These are phyloP conservation scores for Cynodonichthys magdalenae DNA, from an alignment of 2,797 vertebrate genomes.

Conservation along the genomic window DNA sequence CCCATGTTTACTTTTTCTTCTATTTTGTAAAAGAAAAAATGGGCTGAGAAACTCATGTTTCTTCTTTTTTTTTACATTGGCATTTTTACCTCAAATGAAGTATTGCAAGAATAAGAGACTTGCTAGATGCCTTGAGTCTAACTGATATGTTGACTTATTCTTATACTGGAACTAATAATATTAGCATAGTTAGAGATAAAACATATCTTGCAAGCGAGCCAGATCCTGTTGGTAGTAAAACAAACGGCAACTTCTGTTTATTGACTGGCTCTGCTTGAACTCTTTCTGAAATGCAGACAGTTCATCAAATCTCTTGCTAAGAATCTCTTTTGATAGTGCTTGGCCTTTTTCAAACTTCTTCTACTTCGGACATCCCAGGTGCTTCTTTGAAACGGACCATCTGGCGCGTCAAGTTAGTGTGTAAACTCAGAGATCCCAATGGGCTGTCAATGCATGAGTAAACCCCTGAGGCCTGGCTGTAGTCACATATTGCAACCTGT, in stretches of 20 bases:
- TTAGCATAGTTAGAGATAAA: background rate
- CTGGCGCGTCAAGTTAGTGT: conserved; percentile 16
- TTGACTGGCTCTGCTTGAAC: background rate
- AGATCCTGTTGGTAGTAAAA: background rate
- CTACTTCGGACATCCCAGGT: conserved; percentile 9
- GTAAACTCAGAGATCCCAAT: conserved; percentile 9
- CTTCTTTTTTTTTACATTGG: too few relatives aligned
- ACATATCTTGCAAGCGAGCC: background rate
- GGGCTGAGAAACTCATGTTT: too few relatives aligned
- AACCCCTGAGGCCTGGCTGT: background rate
- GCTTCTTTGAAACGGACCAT: conserved; percentile 21
- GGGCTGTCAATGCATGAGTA: conserved; percentile 10
- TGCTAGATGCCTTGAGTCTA: too few relatives aligned
- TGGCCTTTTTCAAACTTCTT: conserved; percentile 8
- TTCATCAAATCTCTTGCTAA: background rate
- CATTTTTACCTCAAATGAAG: too few relatives aligned
- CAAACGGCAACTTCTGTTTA: background rate
- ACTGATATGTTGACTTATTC: too few relatives aligned
- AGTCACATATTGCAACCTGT: conserved; percentile 1
- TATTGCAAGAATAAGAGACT: too few relatives aligned
- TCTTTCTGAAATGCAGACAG: conserved; percentile 1
- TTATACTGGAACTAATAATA: too few relatives aligned
- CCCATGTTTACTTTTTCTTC: too few relatives aligned
- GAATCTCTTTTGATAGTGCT: background rate
- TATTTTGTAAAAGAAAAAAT: too few relatives aligned